Evolutionary conservation across 2,113 vertebrate species (phyloP).

Genomic region (Dipodomys merriami): DNA sequence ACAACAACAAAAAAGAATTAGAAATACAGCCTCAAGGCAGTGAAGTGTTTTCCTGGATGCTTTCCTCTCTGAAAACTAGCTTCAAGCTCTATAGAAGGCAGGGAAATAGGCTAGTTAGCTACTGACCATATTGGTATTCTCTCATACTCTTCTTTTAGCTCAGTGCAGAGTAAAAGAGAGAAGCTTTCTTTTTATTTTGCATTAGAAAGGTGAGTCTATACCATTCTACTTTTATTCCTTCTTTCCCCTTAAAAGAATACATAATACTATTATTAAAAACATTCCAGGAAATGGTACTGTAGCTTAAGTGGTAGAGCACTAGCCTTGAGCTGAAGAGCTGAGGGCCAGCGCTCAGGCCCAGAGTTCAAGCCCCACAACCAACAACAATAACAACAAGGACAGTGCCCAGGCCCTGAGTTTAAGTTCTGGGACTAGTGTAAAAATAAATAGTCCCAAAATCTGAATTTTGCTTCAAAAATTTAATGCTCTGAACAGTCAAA

Average conservation of each 20-base stretch:
- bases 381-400: no score
- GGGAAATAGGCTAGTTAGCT: background rate
- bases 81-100: background rate
- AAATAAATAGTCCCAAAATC: background rate
- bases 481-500: background rate
- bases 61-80: conserved; percentile 7
- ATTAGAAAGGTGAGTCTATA: background rate
- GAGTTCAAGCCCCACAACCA: no score
- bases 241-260: conserved; percentile 53
- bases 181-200: background rate
- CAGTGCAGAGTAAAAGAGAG: conserved; percentile 14
- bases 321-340: no score
- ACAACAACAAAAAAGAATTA: no score
- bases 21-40: conserved; percentile 26
- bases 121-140: background rate
- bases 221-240: background rate
- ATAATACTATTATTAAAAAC: background rate
- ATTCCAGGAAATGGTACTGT: conserved; percentile 16
- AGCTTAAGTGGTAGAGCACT: background rate
- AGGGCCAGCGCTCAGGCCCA: no score
- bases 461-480: conserved; percentile 50
- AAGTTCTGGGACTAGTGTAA: no score
- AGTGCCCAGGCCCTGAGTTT: no score
- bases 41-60: background rate
- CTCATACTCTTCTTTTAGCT: conserved; percentile 13